A percentile compares a stretch with the other conserved stretches of the same genome.
Conservation (phyloP, 2,888 invertebrate species). For the Neuroscelio doddi region DNA sequence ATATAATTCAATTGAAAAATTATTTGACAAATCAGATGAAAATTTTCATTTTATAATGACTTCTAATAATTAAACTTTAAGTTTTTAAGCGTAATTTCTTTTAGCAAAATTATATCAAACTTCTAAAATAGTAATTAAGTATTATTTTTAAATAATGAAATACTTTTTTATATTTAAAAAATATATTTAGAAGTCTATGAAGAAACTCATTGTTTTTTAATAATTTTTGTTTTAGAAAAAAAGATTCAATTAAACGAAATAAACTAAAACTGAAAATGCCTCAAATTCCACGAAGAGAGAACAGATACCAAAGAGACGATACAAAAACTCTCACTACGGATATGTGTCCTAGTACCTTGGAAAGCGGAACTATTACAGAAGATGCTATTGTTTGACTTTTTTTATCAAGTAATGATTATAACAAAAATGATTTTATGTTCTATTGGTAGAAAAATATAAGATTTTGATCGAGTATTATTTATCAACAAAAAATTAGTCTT, state of each 20-base stretch:
- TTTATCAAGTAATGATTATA: neutral
- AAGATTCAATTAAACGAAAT: conserved; percentile 52
- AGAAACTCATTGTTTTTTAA: no score
- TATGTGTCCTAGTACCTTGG: conserved; percentile 59
- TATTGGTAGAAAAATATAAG: neutral
- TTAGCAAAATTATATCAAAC: no score
- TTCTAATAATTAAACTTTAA: no score
- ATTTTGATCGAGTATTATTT: no score
- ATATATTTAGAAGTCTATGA: no score
- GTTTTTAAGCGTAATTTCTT: no score
- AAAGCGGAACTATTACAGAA: conserved; percentile 41
- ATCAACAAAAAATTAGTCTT: no score
- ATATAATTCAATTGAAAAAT: no score
- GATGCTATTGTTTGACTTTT: conserved; percentile 55
- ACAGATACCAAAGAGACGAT: conserved; percentile 49
- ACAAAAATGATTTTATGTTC: neutral
- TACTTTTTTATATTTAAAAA: no score
- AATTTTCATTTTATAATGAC: neutral
- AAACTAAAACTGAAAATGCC: conserved; percentile 58
- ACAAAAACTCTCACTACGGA: conserved; percentile 56
- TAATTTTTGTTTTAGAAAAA: conserved; percentile 46
- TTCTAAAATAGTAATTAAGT: no score
- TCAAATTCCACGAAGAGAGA: conserved; percentile 41
- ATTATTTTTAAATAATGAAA: no score
- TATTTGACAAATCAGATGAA: no score